Base-by-base conservation (phyloP, 2,888 invertebrate genomes). In the Pinctada fucata region DNA sequence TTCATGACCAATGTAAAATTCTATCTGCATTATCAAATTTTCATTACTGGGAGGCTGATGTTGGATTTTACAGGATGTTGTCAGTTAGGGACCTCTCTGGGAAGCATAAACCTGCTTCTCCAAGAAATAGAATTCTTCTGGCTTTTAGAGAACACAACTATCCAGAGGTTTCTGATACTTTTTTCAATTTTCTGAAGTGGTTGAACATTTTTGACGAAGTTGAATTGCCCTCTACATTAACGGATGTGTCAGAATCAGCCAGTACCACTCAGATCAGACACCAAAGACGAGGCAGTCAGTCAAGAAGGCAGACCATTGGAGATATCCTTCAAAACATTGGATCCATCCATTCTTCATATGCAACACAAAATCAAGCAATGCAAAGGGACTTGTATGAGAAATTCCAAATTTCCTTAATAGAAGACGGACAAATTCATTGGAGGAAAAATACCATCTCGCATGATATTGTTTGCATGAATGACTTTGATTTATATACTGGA, bases 1-100 rank as follows among this genome's bases (percentile, higher is more conserved):
- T 8, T 10, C 52, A 16, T 65, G 73, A 73, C 5, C 64, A 73
- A 50, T 73, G 73, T 50, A 65, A 31, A 65, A n/a, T 73, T 16
- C 64, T 73, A 8, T 73, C 73, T 4, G 47, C 64, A 5, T 5
- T 73, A n/a, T 58, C 73, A 48, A 73, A 73, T 49, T 10, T 52
- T 16, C 73, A 73, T 49, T 73, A 73, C 16, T 73, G 65, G 64
- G 58, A 73, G n/a, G 47, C 73, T 8, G 48, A 73, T 73, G 65
- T 73, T n/a, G 73, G 73, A 8, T 73, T 52, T 65, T 16, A 6
- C 47, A 73, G 73, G 64, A 66, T 73, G 73, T 47, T 73, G 47
- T 73, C 73, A 5, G 47, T 73, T 49, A 63, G 73, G 10, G 73
- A 73, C 49, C n/a, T 16, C 10, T 13, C 50, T 49, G 64, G n/a